Conservation (phyloP, 92 coral and sea anemone species). For the Ricordea florida region DNA sequence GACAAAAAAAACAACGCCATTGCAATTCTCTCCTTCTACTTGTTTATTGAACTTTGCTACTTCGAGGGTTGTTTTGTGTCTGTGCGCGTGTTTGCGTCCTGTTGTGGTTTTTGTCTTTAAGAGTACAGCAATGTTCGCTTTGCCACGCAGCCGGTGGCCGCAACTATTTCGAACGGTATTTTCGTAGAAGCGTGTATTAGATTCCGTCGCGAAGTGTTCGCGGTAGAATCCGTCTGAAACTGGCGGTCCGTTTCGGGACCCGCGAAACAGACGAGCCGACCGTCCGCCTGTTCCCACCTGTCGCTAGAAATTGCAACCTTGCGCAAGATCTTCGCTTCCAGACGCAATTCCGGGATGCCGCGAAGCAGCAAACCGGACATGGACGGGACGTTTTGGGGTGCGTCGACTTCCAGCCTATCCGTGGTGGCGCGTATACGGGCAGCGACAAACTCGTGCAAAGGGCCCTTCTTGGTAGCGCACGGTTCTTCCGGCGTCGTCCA, state of each 20-base stretch:
- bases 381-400: no score
- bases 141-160: neutral
- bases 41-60: no score
- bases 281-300: neutral
- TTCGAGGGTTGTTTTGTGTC: no score
- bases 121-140: neutral
- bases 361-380: neutral
- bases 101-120: no score
- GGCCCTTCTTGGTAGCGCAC: neutral
- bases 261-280: neutral
- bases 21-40: no score
- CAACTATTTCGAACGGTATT: neutral
- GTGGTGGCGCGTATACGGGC: neutral
- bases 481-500: neutral
- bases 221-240: neutral
- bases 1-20: no score
- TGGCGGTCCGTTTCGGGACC: neutral
- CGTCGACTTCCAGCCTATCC: no score
- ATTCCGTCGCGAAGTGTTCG: neutral
- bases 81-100: no score
- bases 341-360: neutral
- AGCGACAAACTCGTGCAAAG: neutral
- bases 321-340: neutral
- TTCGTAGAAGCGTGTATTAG: neutral
- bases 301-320: neutral